Conservation (phyloP, 1,140 invertebrate species). For the Mizuhopecten yessoensis region DNA sequence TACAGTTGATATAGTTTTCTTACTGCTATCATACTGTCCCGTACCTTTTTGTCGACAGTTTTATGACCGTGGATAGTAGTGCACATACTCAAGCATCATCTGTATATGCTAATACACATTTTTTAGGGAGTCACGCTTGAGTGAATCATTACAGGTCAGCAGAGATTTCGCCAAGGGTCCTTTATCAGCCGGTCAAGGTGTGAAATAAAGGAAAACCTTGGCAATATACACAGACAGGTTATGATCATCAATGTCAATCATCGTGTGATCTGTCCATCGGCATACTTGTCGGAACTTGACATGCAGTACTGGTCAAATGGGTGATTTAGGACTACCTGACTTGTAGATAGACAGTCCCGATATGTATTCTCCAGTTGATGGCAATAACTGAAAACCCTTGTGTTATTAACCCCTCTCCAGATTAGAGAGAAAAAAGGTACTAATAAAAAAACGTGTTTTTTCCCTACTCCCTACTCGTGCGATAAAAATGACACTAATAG, state of each 20-base stretch:
- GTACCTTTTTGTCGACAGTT: background rate
- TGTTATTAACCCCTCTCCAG: too few relatives aligned
- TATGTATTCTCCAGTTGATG: too few relatives aligned
- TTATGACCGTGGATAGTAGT: background rate
- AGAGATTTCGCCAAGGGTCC: background rate
- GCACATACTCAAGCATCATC: background rate
- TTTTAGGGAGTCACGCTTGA: background rate
- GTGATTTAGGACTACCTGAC: background rate
- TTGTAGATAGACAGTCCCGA: background rate
- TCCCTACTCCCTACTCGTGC: too few relatives aligned
- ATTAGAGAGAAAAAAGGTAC: too few relatives aligned
- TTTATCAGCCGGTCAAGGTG: background rate
- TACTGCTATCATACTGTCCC: too few relatives aligned
- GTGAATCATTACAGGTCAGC: background rate
- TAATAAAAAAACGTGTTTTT: too few relatives aligned
- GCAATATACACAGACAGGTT: background rate
- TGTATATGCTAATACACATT: constrained; percentile 34
- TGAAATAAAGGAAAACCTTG: background rate
- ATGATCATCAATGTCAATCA: constrained; percentile 9
- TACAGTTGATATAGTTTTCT: too few relatives aligned
- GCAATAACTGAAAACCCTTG: too few relatives aligned
- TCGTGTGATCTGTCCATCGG: background rate
- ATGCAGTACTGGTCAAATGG: constrained; percentile 31
- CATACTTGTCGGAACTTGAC: background rate
- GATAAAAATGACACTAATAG: too few relatives aligned